Evolutionary conservation across 2,888 invertebrate species (phyloP).

Genomic region (Stegophylla sp.): DNA sequence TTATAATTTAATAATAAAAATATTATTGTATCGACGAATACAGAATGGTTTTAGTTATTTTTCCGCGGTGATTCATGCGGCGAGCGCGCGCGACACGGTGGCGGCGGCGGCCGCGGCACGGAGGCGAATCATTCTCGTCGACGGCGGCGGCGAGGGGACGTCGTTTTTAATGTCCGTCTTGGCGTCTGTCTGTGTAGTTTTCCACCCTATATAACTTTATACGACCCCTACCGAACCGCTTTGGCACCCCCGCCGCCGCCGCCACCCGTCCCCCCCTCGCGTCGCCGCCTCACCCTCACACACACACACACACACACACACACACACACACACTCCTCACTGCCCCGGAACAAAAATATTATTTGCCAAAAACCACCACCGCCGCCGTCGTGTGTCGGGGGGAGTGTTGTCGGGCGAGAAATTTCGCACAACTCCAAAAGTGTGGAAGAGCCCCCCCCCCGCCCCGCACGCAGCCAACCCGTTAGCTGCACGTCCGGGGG

Average conservation of each 20-base stretch:
- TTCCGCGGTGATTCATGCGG: constrained; percentile 38
- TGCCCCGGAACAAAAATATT: constrained; percentile 31
- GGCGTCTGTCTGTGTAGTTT: constrained; percentile 59
- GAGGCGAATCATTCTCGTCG: constrained; percentile 18
- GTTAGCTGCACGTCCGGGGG: neutral
- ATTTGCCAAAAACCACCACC: constrained; percentile 44
- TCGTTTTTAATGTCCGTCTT: constrained; percentile 58
- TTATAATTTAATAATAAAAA: too few species aligned
- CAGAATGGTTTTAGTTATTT: too few species aligned
- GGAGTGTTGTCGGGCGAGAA: constrained; percentile 33
- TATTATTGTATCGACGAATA: constrained; percentile 44
- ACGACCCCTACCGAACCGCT: constrained; percentile 41
- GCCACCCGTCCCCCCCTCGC: neutral
- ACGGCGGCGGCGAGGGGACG: constrained; percentile 23
- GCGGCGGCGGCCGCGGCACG: neutral
- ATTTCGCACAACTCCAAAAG: constrained; percentile 24
- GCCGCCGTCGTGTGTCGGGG: neutral
- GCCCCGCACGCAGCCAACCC: too few species aligned
- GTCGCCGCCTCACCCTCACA: too few species aligned
- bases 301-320: too few species aligned
- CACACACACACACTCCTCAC: too few species aligned
- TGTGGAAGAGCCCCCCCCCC: neutral
- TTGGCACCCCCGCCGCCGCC: constrained; percentile 29
- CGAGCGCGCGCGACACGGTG: neutral
- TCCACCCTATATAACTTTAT: constrained; percentile 55